Base-by-base conservation (phyloP, 1,140 invertebrate genomes). In the Caenorhabditis briggsae region DNA sequence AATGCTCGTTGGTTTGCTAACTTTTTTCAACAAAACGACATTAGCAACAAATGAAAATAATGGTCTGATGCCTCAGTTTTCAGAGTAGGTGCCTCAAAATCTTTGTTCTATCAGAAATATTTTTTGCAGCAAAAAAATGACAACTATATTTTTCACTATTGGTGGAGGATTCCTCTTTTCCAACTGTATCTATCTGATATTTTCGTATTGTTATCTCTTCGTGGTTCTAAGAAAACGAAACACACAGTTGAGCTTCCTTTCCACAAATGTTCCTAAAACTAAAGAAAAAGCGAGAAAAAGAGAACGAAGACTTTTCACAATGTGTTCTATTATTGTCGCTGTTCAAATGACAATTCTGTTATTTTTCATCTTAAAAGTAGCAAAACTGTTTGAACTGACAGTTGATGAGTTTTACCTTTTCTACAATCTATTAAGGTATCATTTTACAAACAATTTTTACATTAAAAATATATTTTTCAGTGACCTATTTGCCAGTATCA, bases 391-490 rank as follows among this genome's bases (percentile, higher is more conserved):
- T 16, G 70, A 78, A 1, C 9, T 78, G 23, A 18, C 43, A 6
- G 20, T 78, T 20, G 70, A 78, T 78, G 70, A 78, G n/a, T 78
- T 78, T 43, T 78, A 78, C 23, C n/a, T 78, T 78, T 12, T 78
- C 1, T 78, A 78, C 7, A 78, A 48, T 50, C 50, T 78, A n/a
- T 50, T 78, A 46, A 78, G 70, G 70, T 78, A 5, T 18, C 7
- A 25, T n/a, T 46, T 9, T 25, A 11, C 43, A 46, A 46, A 18
- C 46, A 23, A 50, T 41, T 8, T 8, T 0, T 23, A 46, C 18
- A 6, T 23, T 7, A 43, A 41, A 23, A 23, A 2, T 9, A 46
- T 5, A 1, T 12, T 64, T 78, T 78, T 50, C 70, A 78, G 70
- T 50, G 70, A 78, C 20, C 18, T 78, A 16, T 78, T 78, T 25